Conservation (phyloP, 1,140 invertebrate genomes). For the Mya arenaria region DNA sequence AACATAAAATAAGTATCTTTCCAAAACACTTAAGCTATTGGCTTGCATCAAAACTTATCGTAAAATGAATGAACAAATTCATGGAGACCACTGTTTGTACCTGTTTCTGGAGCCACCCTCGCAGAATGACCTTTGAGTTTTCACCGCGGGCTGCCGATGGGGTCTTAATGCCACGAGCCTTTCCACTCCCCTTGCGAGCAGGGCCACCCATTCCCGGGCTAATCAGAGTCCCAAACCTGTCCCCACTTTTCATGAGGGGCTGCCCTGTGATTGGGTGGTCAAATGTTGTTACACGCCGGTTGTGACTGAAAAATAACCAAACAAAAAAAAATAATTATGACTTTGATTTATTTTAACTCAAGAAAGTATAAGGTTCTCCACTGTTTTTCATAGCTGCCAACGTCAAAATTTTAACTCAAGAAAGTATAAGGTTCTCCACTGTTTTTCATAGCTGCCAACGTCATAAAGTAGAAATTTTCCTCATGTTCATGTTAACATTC, state of each 20-base stretch:
- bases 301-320: constrained; percentile 68
- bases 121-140: constrained; percentile 90
- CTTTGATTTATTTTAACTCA: too few species aligned
- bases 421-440: too few species aligned
- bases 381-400: too few species aligned
- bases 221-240: not conserved
- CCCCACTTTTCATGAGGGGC: constrained; percentile 1
- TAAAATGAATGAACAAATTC: not conserved
- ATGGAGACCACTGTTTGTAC: constrained; percentile 83
- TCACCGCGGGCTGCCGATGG: constrained; percentile 79
- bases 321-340: too few species aligned
- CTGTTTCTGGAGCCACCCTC: constrained; percentile 95
- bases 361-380: too few species aligned
- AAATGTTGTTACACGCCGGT: constrained; percentile 70
- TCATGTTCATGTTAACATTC: too few species aligned
- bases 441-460: too few species aligned
- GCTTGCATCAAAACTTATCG: not conserved
- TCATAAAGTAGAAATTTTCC: too few species aligned
- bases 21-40: too few species aligned
- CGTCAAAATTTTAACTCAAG: too few species aligned
- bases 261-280: constrained; percentile 69
- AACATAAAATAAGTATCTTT: too few species aligned
- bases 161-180: constrained; percentile 65
- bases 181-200: constrained; percentile 23
- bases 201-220: not conserved